Conservation (phyloP, 1,140 invertebrate genomes). For the Drosophila santomea region DNA sequence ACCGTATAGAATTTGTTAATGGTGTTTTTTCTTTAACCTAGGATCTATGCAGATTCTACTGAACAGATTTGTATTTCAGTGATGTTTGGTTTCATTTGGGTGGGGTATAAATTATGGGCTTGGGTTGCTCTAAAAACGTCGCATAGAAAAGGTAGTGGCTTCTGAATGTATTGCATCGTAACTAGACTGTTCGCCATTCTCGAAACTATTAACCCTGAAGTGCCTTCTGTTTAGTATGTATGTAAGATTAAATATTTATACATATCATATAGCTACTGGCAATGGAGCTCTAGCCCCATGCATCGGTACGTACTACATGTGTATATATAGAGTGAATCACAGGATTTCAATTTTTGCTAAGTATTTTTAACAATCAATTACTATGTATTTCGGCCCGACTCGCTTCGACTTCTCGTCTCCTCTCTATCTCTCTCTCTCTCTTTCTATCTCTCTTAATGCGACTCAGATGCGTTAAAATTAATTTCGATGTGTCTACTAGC, state of each 20-base stretch:
- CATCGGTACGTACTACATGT: conserved; percentile 47
- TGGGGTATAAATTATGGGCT: conserved; percentile 45
- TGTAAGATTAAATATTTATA: conserved; percentile 46
- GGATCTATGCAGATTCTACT: conserved; percentile 34
- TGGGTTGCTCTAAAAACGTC: conserved; percentile 34
- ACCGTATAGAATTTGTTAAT: conserved; percentile 19
- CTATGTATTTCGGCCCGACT: conserved; percentile 69
- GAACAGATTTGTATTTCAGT: conserved; percentile 46
- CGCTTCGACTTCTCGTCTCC: conserved; percentile 12
- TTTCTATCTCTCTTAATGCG: conserved; percentile 17
- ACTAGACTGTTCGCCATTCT: conserved; percentile 31
- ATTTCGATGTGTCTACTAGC: conserved; percentile 76
- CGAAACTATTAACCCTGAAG: conserved; percentile 44
- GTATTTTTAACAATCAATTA: conserved; percentile 80
- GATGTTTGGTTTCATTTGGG: conserved; percentile 45
- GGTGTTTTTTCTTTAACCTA: conserved; percentile 19
- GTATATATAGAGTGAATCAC: conserved; percentile 76
- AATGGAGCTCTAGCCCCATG: conserved; percentile 27
- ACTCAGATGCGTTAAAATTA: conserved; percentile 60
- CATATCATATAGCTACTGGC: conserved; percentile 49
- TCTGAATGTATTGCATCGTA: conserved; percentile 16
- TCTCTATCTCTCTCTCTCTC: background rate
- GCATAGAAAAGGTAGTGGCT: conserved; percentile 39
- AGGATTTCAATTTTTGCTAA: conserved; percentile 81
- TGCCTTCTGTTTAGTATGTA: conserved; percentile 38